A percentile compares a stretch with the other conserved stretches of the same genome.
These are phyloP conservation scores for Etheostoma perlongum DNA, from an alignment of 2,797 vertebrate species.

Conservation along the genomic window DNA sequence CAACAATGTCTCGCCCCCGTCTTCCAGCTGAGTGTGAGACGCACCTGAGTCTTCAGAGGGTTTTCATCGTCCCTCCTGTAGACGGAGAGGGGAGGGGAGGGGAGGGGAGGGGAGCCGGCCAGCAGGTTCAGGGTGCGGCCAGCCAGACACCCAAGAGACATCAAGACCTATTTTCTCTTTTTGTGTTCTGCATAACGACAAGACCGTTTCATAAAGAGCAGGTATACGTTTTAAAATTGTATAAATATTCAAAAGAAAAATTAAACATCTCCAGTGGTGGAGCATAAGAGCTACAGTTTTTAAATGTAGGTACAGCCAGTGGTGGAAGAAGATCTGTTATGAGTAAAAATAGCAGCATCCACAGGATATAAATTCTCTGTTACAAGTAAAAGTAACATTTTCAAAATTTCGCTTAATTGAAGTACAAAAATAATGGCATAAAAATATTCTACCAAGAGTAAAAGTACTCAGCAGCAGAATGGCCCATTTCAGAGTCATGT, in stretches of 20 bases:
- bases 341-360: too few relatives aligned
- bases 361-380: background rate
- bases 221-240: too few relatives aligned
- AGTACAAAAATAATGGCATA: too few relatives aligned
- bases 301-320: background rate
- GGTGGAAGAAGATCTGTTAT: background rate
- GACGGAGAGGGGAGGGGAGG: background rate
- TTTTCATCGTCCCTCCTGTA: conserved; percentile 25
- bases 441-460: too few relatives aligned
- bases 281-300: too few relatives aligned
- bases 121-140: conserved; percentile 12
- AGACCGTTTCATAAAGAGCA: too few relatives aligned
- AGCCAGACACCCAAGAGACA: background rate
- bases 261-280: background rate
- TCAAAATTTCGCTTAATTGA: background rate
- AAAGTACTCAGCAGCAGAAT: too few relatives aligned
- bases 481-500: too few relatives aligned
- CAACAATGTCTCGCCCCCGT: background rate
- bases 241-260: background rate
- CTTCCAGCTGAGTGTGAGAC: conserved; percentile 3
- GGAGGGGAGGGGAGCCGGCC: background rate
- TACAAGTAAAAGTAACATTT: background rate
- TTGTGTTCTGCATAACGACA: background rate
- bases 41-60: conserved; percentile 23
- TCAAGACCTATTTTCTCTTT: background rate